phyloP scores from a whole-genome alignment of 2,888 invertebrate species.

The Oscheius sp. region DNA sequence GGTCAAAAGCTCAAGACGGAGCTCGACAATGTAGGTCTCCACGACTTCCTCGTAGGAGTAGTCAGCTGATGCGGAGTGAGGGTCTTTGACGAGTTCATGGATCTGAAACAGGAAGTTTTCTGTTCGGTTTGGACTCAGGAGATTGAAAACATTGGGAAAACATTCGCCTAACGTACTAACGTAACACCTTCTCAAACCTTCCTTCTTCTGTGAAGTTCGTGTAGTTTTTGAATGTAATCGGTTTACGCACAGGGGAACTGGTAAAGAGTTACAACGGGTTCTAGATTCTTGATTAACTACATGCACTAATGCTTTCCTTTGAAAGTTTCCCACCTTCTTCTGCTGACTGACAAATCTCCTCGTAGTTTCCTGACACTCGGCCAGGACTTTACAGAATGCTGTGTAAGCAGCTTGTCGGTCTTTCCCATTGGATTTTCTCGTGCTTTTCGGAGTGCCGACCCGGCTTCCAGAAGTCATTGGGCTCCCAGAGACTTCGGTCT shows the following conservation, averaged over 20 bases:
- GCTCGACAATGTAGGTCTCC: background rate
- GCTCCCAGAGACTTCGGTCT: background rate
- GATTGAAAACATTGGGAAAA: background rate
- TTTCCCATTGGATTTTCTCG: background rate
- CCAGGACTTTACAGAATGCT: background rate
- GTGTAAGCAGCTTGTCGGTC: background rate
- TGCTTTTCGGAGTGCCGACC: background rate
- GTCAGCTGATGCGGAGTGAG: background rate
- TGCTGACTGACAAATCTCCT: constrained; percentile 12
- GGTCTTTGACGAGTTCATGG: background rate
- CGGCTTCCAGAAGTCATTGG: background rate
- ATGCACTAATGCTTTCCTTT: no score
- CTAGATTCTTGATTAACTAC: no score
- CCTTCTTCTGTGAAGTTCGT: no score
- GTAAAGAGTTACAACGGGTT: no score
- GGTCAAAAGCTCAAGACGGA: background rate
- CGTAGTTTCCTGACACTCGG: background rate
- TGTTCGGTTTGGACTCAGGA: background rate
- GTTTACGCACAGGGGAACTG: no score
- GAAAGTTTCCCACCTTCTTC: constrained; percentile 24
- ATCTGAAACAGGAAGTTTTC: background rate
- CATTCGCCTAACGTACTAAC: no score
- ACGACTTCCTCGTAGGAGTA: constrained; percentile 4
- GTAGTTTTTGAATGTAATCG: no score
- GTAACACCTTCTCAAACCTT: no score